phyloP scores from a whole-genome alignment of 2,797 vertebrate species.

The Coreius guichenoti region DNA sequence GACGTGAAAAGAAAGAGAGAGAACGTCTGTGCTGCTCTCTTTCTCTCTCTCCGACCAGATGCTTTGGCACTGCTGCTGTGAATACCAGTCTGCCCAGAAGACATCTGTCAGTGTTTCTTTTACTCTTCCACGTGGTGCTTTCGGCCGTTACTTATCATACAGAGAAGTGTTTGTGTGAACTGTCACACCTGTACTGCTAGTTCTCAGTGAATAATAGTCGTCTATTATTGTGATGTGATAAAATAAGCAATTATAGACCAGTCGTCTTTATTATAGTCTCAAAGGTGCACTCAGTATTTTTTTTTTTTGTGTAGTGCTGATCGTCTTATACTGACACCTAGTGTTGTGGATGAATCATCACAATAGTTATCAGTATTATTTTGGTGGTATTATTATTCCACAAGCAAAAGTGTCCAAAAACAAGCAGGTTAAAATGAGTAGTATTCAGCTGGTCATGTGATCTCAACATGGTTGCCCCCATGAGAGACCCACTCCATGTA shows the following conservation, averaged over 20 bases:
- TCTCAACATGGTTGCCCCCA: not conserved
- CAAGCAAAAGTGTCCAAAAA: not conserved
- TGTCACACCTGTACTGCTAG: conserved; percentile 29
- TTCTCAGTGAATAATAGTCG: not conserved
- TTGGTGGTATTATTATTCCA: not conserved
- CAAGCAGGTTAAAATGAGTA: not conserved
- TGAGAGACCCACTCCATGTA: not conserved
- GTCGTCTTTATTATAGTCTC: conserved; percentile 6
- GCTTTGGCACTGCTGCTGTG: conserved; percentile 57
- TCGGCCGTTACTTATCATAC: conserved; percentile 13
- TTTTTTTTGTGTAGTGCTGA: not conserved
- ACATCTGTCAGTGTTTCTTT: conserved; percentile 32
- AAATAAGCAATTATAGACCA: not conserved
- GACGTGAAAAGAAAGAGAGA: conserved; percentile 57
- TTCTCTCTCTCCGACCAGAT: conserved; percentile 51
- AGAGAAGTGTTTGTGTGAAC: conserved; percentile 35
- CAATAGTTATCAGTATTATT: not conserved
- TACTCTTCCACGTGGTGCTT: conserved; percentile 57
- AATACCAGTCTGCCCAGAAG: conserved; percentile 50
- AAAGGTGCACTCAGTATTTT: conserved; percentile 27
- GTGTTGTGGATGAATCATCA: not conserved
- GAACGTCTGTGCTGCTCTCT: conserved; percentile 53
- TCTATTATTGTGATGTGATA: conserved; percentile 24
- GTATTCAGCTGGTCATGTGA: not conserved
- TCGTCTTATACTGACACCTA: not conserved